Percentiles rank a stretch among this genome's conserved stretches.
phyloP scores from a whole-genome alignment of 2,797 vertebrate genomes.

The Sebastes kiyomatsui region DNA sequence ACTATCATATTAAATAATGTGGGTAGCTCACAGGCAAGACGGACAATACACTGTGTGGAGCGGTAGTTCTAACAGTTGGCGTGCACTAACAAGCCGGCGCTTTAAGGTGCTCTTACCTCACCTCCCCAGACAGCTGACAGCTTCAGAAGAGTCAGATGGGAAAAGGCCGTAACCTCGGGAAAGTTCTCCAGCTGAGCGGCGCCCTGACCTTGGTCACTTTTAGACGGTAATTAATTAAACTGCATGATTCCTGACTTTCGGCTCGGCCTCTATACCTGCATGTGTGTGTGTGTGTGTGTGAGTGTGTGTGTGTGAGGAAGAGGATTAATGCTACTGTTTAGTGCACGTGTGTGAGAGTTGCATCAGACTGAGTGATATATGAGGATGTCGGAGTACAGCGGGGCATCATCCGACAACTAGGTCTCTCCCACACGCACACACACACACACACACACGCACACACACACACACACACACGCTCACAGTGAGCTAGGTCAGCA shows the following conservation, averaged over 20 bases:
- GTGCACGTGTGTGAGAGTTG: neutral
- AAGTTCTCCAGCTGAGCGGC: conserved; percentile 64
- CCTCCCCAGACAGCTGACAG: conserved; percentile 64
- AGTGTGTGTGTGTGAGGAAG: neutral
- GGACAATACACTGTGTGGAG: neutral
- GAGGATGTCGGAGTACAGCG: conserved; percentile 63
- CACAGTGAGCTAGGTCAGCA: conserved; percentile 71
- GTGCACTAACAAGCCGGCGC: neutral
- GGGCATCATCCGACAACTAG: conserved; percentile 46
- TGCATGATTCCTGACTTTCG: conserved; percentile 70
- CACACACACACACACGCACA: neutral
- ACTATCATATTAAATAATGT: neutral
- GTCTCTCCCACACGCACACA: neutral
- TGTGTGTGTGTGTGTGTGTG: neutral
- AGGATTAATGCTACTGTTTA: neutral
- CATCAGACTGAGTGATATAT: conserved; percentile 69
- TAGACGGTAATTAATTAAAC: conserved; percentile 84
- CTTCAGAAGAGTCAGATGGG: conserved; percentile 54
- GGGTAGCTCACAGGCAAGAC: neutral
- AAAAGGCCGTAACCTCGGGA: conserved; percentile 68
- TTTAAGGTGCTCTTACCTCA: conserved; percentile 59
- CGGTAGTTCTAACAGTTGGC: neutral
- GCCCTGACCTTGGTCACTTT: conserved; percentile 79
- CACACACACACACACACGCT: conserved; percentile 30
- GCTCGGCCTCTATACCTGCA: conserved; percentile 23